Conservation (phyloP, 2,888 invertebrate genomes). For the Pyrrhia umbra region DNA sequence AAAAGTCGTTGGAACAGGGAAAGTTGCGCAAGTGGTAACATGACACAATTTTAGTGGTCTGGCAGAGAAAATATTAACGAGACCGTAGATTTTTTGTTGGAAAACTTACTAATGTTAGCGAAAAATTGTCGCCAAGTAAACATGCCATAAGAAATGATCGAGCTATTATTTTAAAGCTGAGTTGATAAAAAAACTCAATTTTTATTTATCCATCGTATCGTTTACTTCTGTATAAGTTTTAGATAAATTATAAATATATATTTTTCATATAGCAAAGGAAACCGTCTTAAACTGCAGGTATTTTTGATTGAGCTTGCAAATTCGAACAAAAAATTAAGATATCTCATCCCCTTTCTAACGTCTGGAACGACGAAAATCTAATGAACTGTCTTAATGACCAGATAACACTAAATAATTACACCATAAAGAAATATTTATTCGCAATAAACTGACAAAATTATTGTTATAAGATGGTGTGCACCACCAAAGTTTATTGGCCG, state of each 20-base stretch:
- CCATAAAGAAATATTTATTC: conserved; percentile 55
- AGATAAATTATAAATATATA: too few relatives aligned
- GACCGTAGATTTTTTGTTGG: conserved; percentile 7
- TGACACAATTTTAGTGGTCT: conserved; percentile 40
- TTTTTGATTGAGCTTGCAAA: too few relatives aligned
- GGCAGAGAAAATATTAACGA: conserved; percentile 21
- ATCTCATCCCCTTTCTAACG: too few relatives aligned
- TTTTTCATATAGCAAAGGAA: too few relatives aligned
- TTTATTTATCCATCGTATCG: too few relatives aligned
- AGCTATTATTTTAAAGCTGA: not conserved
- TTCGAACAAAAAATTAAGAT: too few relatives aligned
- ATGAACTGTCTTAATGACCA: conserved; percentile 41
- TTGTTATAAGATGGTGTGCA: conserved; percentile 38
- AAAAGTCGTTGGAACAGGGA: conserved; percentile 48
- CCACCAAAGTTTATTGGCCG: conserved; percentile 45
- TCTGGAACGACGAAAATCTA: conserved; percentile 12
- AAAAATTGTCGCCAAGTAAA: conserved; percentile 4
- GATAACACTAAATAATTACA: conserved; percentile 35
- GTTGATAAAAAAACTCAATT: too few relatives aligned
- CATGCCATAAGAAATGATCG: not conserved
- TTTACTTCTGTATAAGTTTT: too few relatives aligned
- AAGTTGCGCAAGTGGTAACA: conserved; percentile 43
- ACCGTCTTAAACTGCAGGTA: too few relatives aligned
- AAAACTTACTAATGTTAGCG: conserved; percentile 11
- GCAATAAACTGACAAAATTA: conserved; percentile 55